These are phyloP conservation scores for Hydropsyche tenuis DNA, from an alignment of 1,140 invertebrate species.

Conservation along the genomic window DNA sequence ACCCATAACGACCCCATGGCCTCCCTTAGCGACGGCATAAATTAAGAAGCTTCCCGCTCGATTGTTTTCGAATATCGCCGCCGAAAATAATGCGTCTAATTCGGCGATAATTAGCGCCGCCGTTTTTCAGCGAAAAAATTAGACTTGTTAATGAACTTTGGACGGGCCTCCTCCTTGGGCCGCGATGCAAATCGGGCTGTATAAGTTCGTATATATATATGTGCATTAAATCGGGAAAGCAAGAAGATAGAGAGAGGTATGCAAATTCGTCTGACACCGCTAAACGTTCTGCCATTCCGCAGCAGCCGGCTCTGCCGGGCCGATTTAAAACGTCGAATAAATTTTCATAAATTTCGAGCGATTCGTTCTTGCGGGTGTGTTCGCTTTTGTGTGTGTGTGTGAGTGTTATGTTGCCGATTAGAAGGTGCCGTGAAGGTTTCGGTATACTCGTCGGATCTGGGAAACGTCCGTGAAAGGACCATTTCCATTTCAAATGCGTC, in stretches of 20 bases:
- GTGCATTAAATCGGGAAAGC: too few species aligned
- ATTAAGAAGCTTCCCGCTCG: constrained; percentile 22
- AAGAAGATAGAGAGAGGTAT: constrained; percentile 30
- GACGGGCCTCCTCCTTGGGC: constrained; percentile 33
- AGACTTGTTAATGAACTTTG: constrained; percentile 49
- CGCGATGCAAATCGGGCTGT: constrained; percentile 46
- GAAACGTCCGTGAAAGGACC: too few species aligned
- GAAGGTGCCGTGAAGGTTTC: background rate
- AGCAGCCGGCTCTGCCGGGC: constrained; percentile 23
- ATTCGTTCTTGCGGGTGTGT: too few species aligned
- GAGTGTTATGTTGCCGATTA: background rate
- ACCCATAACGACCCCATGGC: background rate
- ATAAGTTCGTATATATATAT: too few species aligned
- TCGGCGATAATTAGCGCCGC: constrained; percentile 48
- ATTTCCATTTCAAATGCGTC: constrained; percentile 16
- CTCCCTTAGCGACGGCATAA: background rate
- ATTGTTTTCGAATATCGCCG: constrained; percentile 5
- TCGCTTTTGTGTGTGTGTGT: background rate
- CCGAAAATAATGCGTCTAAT: constrained; percentile 45
- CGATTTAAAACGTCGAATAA: constrained; percentile 50
- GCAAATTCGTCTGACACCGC: constrained; percentile 47
- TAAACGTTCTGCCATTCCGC: constrained; percentile 45
- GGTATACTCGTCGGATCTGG: too few species aligned
- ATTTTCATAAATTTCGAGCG: constrained; percentile 48
- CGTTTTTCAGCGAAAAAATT: constrained; percentile 43